A percentile compares a stretch with the other conserved stretches of the same genome.
phyloP scores from a whole-genome alignment of 2,797 vertebrate species.

The Triplophysa yarkandensis region DNA sequence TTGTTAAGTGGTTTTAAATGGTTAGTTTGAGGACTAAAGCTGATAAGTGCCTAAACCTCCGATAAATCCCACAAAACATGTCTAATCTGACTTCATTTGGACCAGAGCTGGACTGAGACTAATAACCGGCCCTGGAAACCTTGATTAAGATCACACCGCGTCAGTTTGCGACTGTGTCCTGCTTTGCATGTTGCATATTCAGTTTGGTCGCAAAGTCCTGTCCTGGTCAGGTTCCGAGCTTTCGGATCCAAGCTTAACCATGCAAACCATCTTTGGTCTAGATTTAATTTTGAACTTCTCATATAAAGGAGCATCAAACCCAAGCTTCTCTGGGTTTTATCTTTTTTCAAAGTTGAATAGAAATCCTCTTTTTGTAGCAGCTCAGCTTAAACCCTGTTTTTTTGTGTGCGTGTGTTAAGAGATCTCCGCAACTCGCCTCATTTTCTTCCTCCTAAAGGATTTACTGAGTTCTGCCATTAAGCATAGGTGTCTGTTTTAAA shows the following conservation, averaged over 20 bases:
- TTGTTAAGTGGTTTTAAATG: not conserved
- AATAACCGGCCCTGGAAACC: no score
- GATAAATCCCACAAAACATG: not conserved
- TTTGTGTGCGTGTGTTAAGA: not conserved
- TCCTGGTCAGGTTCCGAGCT: no score
- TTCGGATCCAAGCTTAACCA: no score
- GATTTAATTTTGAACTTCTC: no score
- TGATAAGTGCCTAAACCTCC: not conserved
- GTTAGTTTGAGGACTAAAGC: not conserved
- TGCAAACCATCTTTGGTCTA: no score
- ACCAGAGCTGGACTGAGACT: no score
- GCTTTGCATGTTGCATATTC: no score
- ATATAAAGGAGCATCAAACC: constrained; percentile 9
- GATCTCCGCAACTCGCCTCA: constrained; percentile 15
- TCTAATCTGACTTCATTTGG: not conserved
- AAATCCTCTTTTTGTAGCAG: not conserved
- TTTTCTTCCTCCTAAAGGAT: constrained; percentile 58
- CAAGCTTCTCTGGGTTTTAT: not conserved
- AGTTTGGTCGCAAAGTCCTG: no score
- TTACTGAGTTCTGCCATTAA: constrained; percentile 72
- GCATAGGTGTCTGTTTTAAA: constrained; percentile 79
- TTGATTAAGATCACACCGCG: no score
- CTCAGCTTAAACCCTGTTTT: not conserved
- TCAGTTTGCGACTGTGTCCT: no score
- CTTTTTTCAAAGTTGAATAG: not conserved